Percentiles rank a stretch among this genome's conserved stretches.
These are phyloP conservation scores for Chionis minor DNA, from an alignment of 2,113 vertebrate species.

Conservation along the genomic window DNA sequence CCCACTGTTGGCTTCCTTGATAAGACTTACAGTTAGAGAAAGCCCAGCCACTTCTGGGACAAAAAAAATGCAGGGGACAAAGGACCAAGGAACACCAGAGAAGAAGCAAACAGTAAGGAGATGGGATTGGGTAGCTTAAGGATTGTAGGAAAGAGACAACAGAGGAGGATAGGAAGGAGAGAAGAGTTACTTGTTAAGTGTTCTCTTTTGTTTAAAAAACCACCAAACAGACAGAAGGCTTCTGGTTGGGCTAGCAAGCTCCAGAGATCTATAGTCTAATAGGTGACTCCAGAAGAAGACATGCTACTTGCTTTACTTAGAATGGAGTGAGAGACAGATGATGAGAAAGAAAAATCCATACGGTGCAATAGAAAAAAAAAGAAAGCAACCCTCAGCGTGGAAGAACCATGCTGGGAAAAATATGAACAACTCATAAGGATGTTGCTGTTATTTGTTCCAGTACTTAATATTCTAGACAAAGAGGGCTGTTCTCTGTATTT, in stretches of 20 bases:
- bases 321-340: not conserved
- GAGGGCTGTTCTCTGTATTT: constrained; percentile 32
- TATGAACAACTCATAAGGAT: not conserved
- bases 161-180: not conserved
- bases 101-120: not conserved
- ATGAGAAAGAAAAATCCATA: constrained; percentile 23
- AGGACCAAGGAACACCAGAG: not conserved
- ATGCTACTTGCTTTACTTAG: not conserved
- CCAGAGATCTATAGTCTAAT: not conserved
- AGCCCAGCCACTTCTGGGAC: not conserved
- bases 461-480: constrained; percentile 46
- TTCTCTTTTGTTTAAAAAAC: not conserved
- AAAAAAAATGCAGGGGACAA: not conserved
- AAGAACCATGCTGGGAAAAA: constrained; percentile 35
- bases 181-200: not conserved
- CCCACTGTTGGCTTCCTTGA: not conserved
- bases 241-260: not conserved
- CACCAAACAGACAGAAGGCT: not conserved
- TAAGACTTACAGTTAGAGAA: not conserved
- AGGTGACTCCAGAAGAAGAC: not conserved
- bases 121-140: not conserved
- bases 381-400: not conserved
- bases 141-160: not conserved
- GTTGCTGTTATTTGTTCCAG: constrained; percentile 54
- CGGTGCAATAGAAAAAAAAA: not conserved